A percentile compares a stretch with the other conserved stretches of the same genome.
These are phyloP conservation scores for Phortica variegata DNA, from an alignment of 1,140 invertebrate species.

Conservation along the genomic window DNA sequence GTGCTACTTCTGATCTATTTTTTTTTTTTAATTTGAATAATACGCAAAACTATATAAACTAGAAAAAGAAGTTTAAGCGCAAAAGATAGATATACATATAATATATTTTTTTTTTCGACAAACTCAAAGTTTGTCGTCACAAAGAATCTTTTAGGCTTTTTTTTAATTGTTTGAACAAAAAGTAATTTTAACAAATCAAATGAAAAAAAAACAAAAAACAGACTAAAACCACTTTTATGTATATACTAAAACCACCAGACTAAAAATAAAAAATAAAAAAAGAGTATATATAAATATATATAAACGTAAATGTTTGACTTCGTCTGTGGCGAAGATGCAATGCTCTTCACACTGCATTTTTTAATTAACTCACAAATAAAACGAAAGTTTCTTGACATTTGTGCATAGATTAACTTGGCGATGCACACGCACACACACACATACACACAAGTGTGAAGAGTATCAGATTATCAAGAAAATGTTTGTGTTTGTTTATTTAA, in stretches of 20 bases:
- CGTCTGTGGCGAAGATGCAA: too few relatives aligned
- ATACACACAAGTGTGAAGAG: too few relatives aligned
- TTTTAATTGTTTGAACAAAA: slow-evolving; percentile 13
- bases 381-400: slow-evolving; percentile 25
- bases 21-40: slow-evolving; percentile 12
- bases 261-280: not conserved
- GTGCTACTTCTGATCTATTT: not conserved
- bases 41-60: not conserved
- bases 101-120: slow-evolving; percentile 29
- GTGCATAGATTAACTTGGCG: slow-evolving; percentile 44
- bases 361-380: not conserved
- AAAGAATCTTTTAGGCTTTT: too few relatives aligned
- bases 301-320: too few relatives aligned
- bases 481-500: slow-evolving; percentile 47
- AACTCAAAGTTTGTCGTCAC: slow-evolving; percentile 46
- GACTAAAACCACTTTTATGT: not conserved
- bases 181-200: slow-evolving; percentile 38
- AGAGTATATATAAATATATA: too few relatives aligned
- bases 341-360: too few relatives aligned
- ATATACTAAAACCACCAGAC: not conserved
- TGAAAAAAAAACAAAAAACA: slow-evolving; percentile 20
- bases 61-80: slow-evolving; percentile 9
- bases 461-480: slow-evolving; percentile 25
- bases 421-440: slow-evolving; percentile 4
- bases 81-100: not conserved